phyloP scores from a whole-genome alignment of 2,797 vertebrate genomes.

The Hipposideros larvatus region DNA sequence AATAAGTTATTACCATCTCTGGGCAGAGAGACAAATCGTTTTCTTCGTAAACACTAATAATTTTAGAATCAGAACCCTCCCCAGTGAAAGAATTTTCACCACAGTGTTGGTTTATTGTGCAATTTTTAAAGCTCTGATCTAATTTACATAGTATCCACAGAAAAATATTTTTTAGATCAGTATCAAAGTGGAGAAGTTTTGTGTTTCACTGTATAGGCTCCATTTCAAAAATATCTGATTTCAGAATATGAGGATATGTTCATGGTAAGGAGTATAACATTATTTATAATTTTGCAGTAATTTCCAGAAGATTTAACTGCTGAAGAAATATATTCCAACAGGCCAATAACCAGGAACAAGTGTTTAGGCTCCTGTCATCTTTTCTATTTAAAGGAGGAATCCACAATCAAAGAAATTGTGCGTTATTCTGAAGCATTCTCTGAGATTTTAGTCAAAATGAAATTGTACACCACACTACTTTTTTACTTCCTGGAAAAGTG shows the following conservation, averaged over 20 bases:
- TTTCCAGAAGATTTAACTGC: conserved; percentile 4
- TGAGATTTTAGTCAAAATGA: conserved; percentile 62
- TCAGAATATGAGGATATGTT: background rate
- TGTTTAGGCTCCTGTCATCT: background rate
- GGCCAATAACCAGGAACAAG: background rate
- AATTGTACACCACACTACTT: background rate
- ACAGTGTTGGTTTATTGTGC: background rate
- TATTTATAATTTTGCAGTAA: background rate
- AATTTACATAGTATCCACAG: background rate
- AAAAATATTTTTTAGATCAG: background rate
- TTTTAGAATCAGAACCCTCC: background rate
- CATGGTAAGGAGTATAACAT: conserved; percentile 17
- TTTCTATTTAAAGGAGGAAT: conserved; percentile 11
- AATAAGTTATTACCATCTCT: conserved; percentile 30
- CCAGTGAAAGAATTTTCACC: background rate
- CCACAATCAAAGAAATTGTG: conserved; percentile 45
- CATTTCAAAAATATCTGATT: conserved; percentile 36
- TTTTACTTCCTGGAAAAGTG: conserved; percentile 57
- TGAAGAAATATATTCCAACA: background rate
- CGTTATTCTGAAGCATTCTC: background rate
- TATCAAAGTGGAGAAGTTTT: background rate
- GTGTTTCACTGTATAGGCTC: background rate
- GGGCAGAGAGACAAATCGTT: background rate
- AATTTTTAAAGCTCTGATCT: background rate
- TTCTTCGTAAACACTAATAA: conserved; percentile 33